phyloP scores from a whole-genome alignment of 1,140 invertebrate genomes.

The Calephelis virginiensis region DNA sequence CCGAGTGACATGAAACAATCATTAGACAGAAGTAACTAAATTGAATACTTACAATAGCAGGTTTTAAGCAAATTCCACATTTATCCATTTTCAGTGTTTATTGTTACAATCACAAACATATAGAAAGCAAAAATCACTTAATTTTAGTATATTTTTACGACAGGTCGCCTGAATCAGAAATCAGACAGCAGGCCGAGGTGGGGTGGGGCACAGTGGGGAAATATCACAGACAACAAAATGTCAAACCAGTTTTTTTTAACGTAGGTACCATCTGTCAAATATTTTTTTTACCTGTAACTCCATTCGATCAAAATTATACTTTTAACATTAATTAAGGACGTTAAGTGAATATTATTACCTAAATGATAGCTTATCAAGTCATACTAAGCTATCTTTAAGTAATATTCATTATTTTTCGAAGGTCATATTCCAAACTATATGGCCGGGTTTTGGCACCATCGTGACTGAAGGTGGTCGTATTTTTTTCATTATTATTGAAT shows the following conservation, averaged over 20 bases:
- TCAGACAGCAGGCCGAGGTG: slow-evolving; percentile 57
- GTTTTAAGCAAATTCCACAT: slow-evolving; percentile 69
- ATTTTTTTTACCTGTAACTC: background rate
- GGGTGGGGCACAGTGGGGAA: slow-evolving; percentile 54
- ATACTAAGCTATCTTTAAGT: no score
- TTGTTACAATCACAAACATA: slow-evolving; percentile 35
- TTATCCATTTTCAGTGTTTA: slow-evolving; percentile 58
- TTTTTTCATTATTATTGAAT: no score
- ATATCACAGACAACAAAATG: slow-evolving; percentile 27
- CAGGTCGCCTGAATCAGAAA: slow-evolving; percentile 49
- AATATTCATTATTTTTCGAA: no score
- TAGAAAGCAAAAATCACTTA: slow-evolving; percentile 51
- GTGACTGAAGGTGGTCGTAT: no score
- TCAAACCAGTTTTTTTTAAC: slow-evolving; percentile 13
- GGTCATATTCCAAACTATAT: no score
- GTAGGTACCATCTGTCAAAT: background rate
- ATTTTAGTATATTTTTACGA: slow-evolving; percentile 60
- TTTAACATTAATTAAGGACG: no score
- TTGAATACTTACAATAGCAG: slow-evolving; percentile 57
- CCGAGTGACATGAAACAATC: slow-evolving; percentile 42
- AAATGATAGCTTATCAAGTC: no score
- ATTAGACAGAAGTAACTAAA: slow-evolving; percentile 26
- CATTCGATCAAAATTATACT: no score
- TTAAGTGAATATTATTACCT: no score
- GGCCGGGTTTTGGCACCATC: no score